Conservation (phyloP, 2,888 invertebrate genomes). For the Erannis defoliaria region DNA sequence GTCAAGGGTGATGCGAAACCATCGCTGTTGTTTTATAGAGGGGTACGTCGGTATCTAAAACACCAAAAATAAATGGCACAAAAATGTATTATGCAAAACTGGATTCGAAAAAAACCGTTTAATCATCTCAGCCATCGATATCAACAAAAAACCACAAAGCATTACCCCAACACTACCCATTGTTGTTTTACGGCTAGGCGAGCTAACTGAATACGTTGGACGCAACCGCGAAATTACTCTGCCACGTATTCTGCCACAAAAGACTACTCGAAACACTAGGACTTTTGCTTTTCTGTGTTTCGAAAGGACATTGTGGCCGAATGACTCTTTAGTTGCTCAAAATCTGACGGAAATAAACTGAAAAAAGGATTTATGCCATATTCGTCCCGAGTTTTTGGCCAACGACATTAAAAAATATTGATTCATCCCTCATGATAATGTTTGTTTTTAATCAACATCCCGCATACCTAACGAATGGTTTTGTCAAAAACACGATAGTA, state of each 20-base stretch:
- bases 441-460: no score
- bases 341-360: no score
- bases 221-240: slow-evolving; percentile 1
- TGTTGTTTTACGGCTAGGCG: slow-evolving; percentile 15
- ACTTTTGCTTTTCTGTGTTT: no score
- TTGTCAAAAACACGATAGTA: no score
- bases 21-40: no score
- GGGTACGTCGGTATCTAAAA: no score
- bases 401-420: no score
- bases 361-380: no score
- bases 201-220: slow-evolving; percentile 14
- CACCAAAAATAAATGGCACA: no score
- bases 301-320: slow-evolving; percentile 26
- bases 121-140: background rate
- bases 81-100: background rate
- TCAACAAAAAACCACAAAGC: background rate
- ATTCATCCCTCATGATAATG: no score
- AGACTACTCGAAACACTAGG: background rate
- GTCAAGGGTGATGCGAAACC: no score
- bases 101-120: background rate
- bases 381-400: background rate
- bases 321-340: slow-evolving; percentile 32
- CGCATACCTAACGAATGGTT: no score
- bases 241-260: background rate
- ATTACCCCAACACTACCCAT: background rate